Evolutionary conservation across 2,113 vertebrate genomes (phyloP), one percentile per base, ranked within the genome.

Genomic region (Leptobrachium ailaonicum): DNA sequence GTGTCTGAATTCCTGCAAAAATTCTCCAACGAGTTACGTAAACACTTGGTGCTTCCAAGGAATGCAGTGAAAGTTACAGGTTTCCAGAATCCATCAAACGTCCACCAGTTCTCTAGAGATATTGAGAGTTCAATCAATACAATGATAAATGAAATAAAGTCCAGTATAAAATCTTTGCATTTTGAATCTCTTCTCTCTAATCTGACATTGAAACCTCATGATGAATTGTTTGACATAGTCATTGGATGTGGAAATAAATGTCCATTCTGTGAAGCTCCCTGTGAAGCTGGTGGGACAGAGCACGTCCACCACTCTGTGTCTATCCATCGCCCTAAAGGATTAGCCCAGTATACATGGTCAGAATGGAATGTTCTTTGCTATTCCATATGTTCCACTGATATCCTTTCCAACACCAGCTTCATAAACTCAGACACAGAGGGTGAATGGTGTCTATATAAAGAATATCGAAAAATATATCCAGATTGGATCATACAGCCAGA

Each of bases 211-310:
- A 83, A 80, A 5, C 82, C 82, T 47, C 76, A 71, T 41, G 77
- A 76, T n/a, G 82, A 75, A n/a, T 45, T 83, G 41, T 75, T 83
- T 54, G 20, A n/a, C n/a, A n/a, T n/a, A n/a, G 81, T 92, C 41
- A 85, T 90, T 80, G 92, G 91, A 64, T 93, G 92, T 83, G 90
- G 90, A 1, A 74, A 88, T 75, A 87, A 83, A 75, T 92, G 91
- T 84, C 92, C 89, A 4, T 92, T 92, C 77, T 93, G 91, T 41
- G 71, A n/a, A 44, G 82, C 77, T 1, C 86, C 90, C 1, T 92
- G 92, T 89, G 90, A 91, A 6, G 86, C 86, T 32, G 89, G 85
- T 82, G 89, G 84, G 53, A 13, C n/a, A 20, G 20, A 40, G 2
- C 82, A 83, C 14, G 13, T 32, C 3, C 66, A 80, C 4, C 77